Conservation (phyloP, 2,113 vertebrate species). For the Neodontobutis hainanensis region DNA sequence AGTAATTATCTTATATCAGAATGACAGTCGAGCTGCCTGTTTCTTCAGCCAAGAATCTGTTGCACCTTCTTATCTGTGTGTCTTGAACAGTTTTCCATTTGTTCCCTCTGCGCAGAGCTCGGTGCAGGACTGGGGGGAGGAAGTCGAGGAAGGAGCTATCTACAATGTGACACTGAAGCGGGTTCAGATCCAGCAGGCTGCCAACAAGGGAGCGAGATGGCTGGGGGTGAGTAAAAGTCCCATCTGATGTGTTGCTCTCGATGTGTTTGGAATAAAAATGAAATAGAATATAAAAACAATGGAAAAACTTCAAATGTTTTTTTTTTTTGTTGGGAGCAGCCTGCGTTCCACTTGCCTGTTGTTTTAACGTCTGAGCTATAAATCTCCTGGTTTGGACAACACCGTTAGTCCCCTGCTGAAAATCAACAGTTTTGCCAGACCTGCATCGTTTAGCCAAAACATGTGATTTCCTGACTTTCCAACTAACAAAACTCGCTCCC, state of each 20-base stretch:
- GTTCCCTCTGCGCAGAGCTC: conserved; percentile 82
- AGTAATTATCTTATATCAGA: conserved; percentile 9
- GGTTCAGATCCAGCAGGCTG: conserved; percentile 94
- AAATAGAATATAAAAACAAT: not conserved
- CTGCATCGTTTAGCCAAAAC: conserved; percentile 50
- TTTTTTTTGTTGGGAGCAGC: conserved; percentile 36
- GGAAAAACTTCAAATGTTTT: conserved; percentile 16
- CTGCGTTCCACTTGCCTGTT: conserved; percentile 7
- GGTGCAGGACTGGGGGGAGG: conserved; percentile 94
- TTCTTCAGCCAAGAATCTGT: not conserved
- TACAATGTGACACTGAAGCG: conserved; percentile 95
- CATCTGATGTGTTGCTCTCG: not conserved
- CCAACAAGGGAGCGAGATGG: conserved; percentile 92
- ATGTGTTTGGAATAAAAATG: not conserved
- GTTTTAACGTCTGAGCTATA: conserved; percentile 54
- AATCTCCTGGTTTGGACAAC: conserved; percentile 46
- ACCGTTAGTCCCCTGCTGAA: conserved; percentile 49
- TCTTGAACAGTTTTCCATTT: not conserved
- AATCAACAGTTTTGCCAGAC: conserved; percentile 39
- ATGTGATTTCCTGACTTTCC: conserved; percentile 71
- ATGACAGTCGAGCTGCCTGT: conserved; percentile 1
- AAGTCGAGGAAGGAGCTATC: conserved; percentile 94
- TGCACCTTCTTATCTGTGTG: not conserved
- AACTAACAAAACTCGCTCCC: conserved; percentile 31
- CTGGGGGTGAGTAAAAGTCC: conserved; percentile 75